Evolutionary conservation across 2,888 invertebrate genomes (phyloP).

Genomic region (Ophioninae sp.): DNA sequence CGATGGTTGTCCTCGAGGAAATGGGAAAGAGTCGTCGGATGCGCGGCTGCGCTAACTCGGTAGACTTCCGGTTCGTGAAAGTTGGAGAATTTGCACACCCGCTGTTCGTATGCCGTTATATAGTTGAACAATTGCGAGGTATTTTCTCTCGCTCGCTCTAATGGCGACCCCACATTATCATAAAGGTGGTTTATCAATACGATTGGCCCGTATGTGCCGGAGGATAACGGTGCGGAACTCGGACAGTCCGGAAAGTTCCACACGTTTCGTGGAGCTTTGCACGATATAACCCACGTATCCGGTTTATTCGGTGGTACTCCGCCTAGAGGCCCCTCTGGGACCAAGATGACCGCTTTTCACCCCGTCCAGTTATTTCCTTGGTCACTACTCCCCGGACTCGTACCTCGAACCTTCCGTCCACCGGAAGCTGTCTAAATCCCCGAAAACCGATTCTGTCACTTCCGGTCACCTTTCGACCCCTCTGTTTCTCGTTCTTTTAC

Average conservation of each 20-base stretch:
- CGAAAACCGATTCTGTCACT: slow-evolving; percentile 46
- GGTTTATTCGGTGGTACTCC: slow-evolving; percentile 63
- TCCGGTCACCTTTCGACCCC: slow-evolving; percentile 48
- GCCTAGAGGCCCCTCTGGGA: slow-evolving; percentile 67
- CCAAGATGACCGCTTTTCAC: slow-evolving; percentile 68
- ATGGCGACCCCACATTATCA: slow-evolving; percentile 13
- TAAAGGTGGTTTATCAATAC: slow-evolving; percentile 70
- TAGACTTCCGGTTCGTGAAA: not conserved
- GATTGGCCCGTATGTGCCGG: slow-evolving; percentile 14
- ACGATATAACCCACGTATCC: slow-evolving; percentile 52
- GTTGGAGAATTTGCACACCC: not conserved
- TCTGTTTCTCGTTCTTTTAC: not conserved
- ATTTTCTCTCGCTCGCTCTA: not conserved
- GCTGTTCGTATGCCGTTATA: not conserved
- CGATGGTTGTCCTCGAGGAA: not conserved
- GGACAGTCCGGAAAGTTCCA: not conserved
- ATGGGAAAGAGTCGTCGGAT: not conserved
- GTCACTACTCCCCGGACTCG: not conserved
- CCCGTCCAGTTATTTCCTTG: slow-evolving; percentile 42
- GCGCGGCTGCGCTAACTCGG: not conserved
- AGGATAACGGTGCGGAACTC: slow-evolving; percentile 19
- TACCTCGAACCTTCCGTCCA: slow-evolving; percentile 5
- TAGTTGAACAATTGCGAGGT: slow-evolving; percentile 4
- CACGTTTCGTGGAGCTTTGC: not conserved
- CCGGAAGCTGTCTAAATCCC: slow-evolving; percentile 39